Conservation (phyloP, 35 echinoderm and acorn worm species). For the Eucidaris tribuloides region DNA sequence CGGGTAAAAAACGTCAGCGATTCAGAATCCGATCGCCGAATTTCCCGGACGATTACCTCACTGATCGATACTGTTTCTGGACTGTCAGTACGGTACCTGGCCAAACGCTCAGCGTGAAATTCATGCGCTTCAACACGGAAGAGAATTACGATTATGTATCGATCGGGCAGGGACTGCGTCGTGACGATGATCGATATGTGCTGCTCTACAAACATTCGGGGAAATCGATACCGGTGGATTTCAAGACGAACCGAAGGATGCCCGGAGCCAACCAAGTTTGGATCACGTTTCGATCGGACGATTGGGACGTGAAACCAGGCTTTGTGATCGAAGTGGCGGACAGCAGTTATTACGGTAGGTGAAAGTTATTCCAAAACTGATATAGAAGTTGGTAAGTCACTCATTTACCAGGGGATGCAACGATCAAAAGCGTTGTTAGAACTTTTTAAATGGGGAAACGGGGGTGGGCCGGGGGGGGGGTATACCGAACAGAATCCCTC, state of each 20-base stretch:
- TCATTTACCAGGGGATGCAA: too few relatives aligned
- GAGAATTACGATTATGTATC: conserved; percentile 76
- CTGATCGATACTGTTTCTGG: conserved; percentile 90
- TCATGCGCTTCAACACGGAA: conserved; percentile 80
- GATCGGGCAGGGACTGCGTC: conserved; percentile 61
- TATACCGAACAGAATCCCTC: too few relatives aligned
- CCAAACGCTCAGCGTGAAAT: conserved; percentile 49
- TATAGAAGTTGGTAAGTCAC: too few relatives aligned
- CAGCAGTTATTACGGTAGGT: conserved; percentile 37
- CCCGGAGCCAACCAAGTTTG: conserved; percentile 23
- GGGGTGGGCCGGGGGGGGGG: too few relatives aligned
- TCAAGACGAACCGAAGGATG: conserved; percentile 41
- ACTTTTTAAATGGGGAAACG: too few relatives aligned
- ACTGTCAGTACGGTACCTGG: conserved; percentile 58
- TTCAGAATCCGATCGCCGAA: conserved; percentile 55
- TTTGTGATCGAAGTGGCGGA: conserved; percentile 63
- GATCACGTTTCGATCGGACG: conserved; percentile 53
- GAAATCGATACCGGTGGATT: background rate
- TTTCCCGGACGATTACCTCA: conserved; percentile 58
- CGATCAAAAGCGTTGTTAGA: too few relatives aligned
- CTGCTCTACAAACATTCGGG: conserved; percentile 49
- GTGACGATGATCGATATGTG: conserved; percentile 7
- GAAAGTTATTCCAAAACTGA: background rate
- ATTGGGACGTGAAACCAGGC: conserved; percentile 59
- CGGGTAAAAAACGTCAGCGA: background rate